Percentiles rank a stretch among this genome's conserved stretches.
Conservation (phyloP, 2,888 invertebrate genomes). For the Acrocera orbiculus region DNA sequence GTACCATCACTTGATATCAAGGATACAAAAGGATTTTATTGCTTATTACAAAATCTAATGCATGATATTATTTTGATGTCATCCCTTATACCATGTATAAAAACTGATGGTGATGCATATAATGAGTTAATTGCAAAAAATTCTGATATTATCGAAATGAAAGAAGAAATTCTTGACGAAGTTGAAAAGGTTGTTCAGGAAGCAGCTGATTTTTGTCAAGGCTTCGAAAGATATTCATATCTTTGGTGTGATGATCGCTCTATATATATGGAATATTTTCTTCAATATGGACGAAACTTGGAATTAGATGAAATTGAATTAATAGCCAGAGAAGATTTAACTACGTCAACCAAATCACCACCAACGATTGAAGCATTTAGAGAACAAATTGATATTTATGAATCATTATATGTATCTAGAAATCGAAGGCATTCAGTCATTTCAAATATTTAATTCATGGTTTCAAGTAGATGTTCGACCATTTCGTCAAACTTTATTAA, state of each 20-base stretch:
- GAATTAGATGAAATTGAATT: slow-evolving; percentile 70
- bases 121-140: slow-evolving; percentile 56
- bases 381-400: slow-evolving; percentile 89
- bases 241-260: slow-evolving; percentile 60
- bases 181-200: slow-evolving; percentile 62
- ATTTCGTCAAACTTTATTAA: slow-evolving; percentile 76
- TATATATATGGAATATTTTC: slow-evolving; percentile 75
- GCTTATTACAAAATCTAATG: slow-evolving; percentile 56
- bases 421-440: slow-evolving; percentile 67
- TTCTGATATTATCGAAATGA: slow-evolving; percentile 70
- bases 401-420: slow-evolving; percentile 73
- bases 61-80: slow-evolving; percentile 72
- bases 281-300: slow-evolving; percentile 65
- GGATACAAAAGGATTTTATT: slow-evolving; percentile 59
- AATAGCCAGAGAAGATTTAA: slow-evolving; percentile 51
- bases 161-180: slow-evolving; percentile 60
- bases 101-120: slow-evolving; percentile 38
- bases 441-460: slow-evolving; percentile 77
- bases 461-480: slow-evolving; percentile 82
- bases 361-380: slow-evolving; percentile 85
- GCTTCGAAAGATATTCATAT: slow-evolving; percentile 44
- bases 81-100: slow-evolving; percentile 53
- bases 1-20: slow-evolving; percentile 67
- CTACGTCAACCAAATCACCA: slow-evolving; percentile 48
- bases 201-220: slow-evolving; percentile 57